These are phyloP conservation scores for Pollenia angustigena DNA, from an alignment of 2,888 invertebrate species.

Conservation along the genomic window DNA sequence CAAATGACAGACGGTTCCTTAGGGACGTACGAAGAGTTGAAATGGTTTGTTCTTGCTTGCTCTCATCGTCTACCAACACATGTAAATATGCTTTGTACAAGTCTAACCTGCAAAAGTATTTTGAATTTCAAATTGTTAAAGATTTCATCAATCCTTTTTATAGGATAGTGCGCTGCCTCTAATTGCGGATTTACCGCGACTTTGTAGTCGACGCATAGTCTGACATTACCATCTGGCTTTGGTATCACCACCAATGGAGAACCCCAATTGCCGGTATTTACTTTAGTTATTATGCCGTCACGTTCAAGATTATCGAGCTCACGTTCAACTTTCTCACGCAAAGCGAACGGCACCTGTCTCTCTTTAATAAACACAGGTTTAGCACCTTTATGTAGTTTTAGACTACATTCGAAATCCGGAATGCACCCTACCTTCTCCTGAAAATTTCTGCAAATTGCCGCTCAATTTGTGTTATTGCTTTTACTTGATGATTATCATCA, in stretches of 20 bases:
- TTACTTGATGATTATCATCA: not conserved
- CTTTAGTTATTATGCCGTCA: constrained; percentile 39
- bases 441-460: constrained; percentile 49
- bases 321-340: constrained; percentile 50
- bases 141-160: too few species aligned
- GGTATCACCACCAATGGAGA: constrained; percentile 62
- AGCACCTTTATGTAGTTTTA: not conserved
- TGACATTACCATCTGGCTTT: constrained; percentile 60
- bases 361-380: constrained; percentile 34
- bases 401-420: not conserved
- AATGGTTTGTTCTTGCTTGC: constrained; percentile 54
- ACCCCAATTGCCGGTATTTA: constrained; percentile 62
- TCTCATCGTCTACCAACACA: constrained; percentile 41
- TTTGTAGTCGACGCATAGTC: constrained; percentile 69
- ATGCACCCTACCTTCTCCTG: constrained; percentile 55
- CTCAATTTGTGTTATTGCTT: constrained; percentile 30
- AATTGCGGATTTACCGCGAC: constrained; percentile 65
- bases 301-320: constrained; percentile 46
- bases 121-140: constrained; percentile 59
- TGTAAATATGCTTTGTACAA: constrained; percentile 77
- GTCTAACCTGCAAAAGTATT: constrained; percentile 76
- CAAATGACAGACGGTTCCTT: constrained; percentile 37
- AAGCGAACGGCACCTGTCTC: constrained; percentile 40
- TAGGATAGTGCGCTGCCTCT: constrained; percentile 46
- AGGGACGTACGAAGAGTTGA: constrained; percentile 55